phyloP scores from a whole-genome alignment of 2,888 invertebrate species.

The Acrocyrtus sp. region DNA sequence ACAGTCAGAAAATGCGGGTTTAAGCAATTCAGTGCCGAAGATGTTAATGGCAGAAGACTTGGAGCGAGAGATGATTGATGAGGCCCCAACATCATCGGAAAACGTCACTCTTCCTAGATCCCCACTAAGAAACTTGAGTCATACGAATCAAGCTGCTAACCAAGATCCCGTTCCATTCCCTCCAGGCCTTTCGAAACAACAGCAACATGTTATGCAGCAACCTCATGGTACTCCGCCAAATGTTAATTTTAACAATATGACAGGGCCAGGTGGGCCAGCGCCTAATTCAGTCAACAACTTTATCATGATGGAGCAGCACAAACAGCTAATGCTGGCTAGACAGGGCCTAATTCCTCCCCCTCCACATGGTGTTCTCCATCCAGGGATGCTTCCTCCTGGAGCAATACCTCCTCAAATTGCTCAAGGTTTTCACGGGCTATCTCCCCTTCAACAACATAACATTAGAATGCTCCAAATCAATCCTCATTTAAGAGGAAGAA shows the following conservation, averaged over 20 bases:
- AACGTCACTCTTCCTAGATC: conserved; percentile 5
- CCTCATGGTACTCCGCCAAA: conserved; percentile 20
- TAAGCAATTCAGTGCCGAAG: conserved; percentile 42
- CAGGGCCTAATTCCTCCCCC: conserved; percentile 39
- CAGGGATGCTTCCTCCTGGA: conserved; percentile 40
- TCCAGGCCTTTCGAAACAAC: not conserved
- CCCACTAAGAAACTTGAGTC: conserved; percentile 19
- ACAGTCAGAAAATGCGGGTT: not conserved
- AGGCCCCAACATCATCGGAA: conserved; percentile 42
- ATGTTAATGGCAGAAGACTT: conserved; percentile 60
- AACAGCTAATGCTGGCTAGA: conserved; percentile 41
- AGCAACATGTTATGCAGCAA: conserved; percentile 8
- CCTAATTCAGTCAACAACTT: conserved; percentile 37
- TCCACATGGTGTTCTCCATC: conserved; percentile 32
- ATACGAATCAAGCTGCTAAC: conserved; percentile 13
- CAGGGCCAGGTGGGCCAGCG: conserved; percentile 8
- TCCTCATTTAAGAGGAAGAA: conserved; percentile 47
- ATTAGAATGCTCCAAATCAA: conserved; percentile 55
- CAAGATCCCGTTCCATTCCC: not conserved
- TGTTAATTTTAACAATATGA: conserved; percentile 28
- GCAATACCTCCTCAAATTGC: conserved; percentile 48
- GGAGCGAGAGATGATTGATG: conserved; percentile 58
- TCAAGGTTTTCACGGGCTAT: conserved; percentile 46
- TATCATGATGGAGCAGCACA: conserved; percentile 44
- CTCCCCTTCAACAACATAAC: conserved; percentile 50